Base-by-base conservation (phyloP, 2,888 invertebrate genomes). In the Phania funesta region DNA sequence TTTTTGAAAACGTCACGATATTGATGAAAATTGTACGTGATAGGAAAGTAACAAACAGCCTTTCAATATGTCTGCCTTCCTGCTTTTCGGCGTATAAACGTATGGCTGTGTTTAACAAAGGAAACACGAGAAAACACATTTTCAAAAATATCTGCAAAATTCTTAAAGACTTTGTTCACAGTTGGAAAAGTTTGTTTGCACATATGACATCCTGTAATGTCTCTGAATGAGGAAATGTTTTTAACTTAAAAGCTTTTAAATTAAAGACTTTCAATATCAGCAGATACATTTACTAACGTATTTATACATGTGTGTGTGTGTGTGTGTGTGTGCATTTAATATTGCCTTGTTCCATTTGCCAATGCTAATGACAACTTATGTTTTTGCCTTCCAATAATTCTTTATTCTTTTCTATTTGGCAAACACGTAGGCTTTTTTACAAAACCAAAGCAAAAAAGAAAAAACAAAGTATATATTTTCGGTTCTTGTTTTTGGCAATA, bases 11-110 rank as follows among this genome's bases (percentile, higher is more conserved):
- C 83, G 73, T 85, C 85, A 85, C 84, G 84, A 83, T 85, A 85
- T 85, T 85, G 85, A 85, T 85, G 85, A 80, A 85, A 84, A 83
- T 83, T 80, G 84, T 84, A 85, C 85, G 85, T 85, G 85, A 85
- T 81, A 76, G 84, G 81, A 83, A 79, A 79, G n/a, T 32, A 54
- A 70, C 54, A 75, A 18, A 24, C 73, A 73, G 52, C 54, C 81
- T 62, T 32, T 48, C 73, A 73, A 65, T 60, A 73, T 67, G 54
- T 62, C 44, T 73, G 58, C 6, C 22, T 26, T 46, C 5, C 50
- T 54, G 9, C 24, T 35, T 16, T n/a, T 29, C 29, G 29, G 16
- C 41, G 7, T 6, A 16, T 44, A 7, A 2, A n/a, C 1, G 13
- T 50, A 58, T 64, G 46, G 48, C 35, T 26, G 26, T 11, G 3